Evolutionary conservation across 2,888 invertebrate genomes (phyloP), one percentile per base, ranked within the genome.

Genomic region (Ectemnius cavifrons): DNA sequence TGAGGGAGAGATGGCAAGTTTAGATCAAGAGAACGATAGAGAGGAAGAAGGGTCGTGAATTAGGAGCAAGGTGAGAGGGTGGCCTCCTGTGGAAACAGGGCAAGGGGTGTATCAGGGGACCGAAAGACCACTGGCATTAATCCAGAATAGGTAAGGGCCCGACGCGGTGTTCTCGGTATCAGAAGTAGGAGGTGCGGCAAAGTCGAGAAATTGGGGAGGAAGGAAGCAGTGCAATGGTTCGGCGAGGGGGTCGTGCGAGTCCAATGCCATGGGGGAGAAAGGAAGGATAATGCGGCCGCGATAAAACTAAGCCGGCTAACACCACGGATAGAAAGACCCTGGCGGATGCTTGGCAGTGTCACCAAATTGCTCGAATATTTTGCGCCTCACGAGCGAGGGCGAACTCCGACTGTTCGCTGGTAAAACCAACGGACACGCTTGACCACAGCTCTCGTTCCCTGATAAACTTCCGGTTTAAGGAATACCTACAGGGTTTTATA

Each of bases 281-380:
- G 69, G 76, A 79, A 82, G 87, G 88, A 85, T 88, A 88, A 88
- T 86, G 84, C 86, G 81, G 64, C 84, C 80, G 73, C 84, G 88
- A 89, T 88, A 89, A 89, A 89, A 89, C 87, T 88, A 88, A 89
- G 87, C 89, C 85, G 83, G 86, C 83, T 87, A 88, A 87, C 86
- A 84, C 85, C 85, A 75, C 64, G 80, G 83, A 86, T 88, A 89
- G 87, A 88, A 88, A 86, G 85, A 83, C 75, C 80, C 75, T 74
- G 78, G 72, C 58, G 84, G 81, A 84, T 80, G 84, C 84, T 87
- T 82, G 87, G 86, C 85, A 86, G 85, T 87, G 88, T 88, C 86
- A 86, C 86, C 87, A 87, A 89, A 89, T 88, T 85, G 88, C 85
- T 87, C 81, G 86, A 89, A 89, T 89, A 88, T 89, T 89, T 89